phyloP scores from a whole-genome alignment of 2,113 vertebrate species.

The Prunella himalayana region DNA sequence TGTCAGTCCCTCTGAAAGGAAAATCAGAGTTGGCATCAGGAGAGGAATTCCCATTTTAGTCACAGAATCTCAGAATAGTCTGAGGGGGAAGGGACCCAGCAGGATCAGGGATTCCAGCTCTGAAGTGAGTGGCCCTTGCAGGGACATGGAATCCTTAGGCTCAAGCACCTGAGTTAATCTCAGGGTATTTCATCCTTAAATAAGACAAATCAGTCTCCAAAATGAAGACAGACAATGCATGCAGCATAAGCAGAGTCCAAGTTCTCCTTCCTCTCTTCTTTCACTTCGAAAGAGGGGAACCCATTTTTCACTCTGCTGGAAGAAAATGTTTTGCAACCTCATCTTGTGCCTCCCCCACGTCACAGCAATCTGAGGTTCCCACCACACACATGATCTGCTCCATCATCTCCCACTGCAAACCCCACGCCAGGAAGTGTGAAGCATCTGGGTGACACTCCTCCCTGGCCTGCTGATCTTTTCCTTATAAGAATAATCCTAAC shows the following conservation, averaged over 20 bases:
- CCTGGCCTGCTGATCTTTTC: neutral
- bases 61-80: neutral
- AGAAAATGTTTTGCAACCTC: constrained; percentile 36
- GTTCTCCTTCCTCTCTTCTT: neutral
- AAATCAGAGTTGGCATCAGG: neutral
- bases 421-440: neutral
- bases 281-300: neutral
- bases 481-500: neutral
- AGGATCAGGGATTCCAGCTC: neutral
- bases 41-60: neutral
- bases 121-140: neutral
- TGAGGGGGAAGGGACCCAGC: neutral
- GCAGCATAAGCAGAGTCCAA: neutral
- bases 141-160: rapidly evolving
- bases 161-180: neutral
- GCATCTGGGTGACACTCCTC: neutral
- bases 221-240: rapidly evolving
- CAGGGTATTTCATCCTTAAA: neutral
- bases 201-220: neutral
- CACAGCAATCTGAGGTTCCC: neutral
- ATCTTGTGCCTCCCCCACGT: neutral
- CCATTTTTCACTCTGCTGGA: rapidly evolving
- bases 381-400: neutral
- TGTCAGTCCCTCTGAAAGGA: neutral
- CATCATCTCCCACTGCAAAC: neutral